Evolutionary conservation across 2,113 vertebrate species (phyloP).

Genomic region (Nothoprocta perdicaria): DNA sequence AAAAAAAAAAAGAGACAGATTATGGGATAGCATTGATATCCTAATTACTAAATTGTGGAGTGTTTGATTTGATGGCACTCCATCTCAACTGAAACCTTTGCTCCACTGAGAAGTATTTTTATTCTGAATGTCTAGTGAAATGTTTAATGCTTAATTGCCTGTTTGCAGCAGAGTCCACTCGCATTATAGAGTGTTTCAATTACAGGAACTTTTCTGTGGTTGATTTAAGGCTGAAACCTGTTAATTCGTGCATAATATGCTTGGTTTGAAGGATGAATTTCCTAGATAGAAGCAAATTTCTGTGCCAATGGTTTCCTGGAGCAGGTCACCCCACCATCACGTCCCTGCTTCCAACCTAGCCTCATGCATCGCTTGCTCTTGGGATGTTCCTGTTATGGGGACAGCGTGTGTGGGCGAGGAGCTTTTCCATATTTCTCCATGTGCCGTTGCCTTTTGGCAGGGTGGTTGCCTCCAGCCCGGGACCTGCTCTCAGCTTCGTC

Average conservation of each 20-base stretch:
- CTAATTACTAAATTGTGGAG: background rate
- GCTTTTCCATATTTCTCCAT: background rate
- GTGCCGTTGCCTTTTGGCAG: slow-evolving; percentile 35
- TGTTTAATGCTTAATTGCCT: background rate
- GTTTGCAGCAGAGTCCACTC: background rate
- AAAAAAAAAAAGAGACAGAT: background rate
- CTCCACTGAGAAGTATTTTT: background rate
- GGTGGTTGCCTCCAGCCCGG: background rate
- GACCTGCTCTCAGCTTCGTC: slow-evolving; percentile 57
- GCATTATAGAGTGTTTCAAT: background rate
- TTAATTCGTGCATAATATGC: background rate
- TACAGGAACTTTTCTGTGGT: slow-evolving; percentile 7
- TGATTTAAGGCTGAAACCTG: background rate
- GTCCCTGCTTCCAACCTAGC: background rate
- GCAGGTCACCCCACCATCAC: background rate
- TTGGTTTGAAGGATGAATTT: background rate
- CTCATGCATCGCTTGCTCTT: background rate
- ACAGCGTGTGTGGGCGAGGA: rapidly evolving
- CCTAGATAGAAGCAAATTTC: background rate
- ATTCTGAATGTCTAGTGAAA: background rate
- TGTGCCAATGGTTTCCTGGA: background rate
- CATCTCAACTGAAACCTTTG: background rate
- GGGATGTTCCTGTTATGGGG: background rate
- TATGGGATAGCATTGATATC: background rate
- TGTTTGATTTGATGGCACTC: background rate